Evolutionary conservation across 2,888 invertebrate genomes (phyloP).

Genomic region (Parnassius glacialis): DNA sequence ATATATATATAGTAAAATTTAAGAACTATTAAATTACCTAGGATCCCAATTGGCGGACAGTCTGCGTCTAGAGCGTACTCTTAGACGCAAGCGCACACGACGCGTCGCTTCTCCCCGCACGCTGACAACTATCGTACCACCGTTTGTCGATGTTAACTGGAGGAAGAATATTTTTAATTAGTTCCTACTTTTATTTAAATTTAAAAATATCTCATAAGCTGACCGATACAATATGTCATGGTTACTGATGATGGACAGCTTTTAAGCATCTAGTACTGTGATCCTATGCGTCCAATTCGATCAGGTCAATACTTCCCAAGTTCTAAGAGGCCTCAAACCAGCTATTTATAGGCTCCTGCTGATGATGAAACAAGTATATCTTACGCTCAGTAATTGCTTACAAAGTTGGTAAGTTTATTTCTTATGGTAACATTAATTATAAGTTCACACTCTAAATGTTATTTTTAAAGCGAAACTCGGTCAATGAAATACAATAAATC

Average conservation of each 20-base stretch:
- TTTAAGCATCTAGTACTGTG: too few relatives aligned
- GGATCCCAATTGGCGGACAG: slow-evolving; percentile 72
- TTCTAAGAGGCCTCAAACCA: too few relatives aligned
- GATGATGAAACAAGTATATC: too few relatives aligned
- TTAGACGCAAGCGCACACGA: slow-evolving; percentile 57
- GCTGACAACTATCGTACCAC: slow-evolving; percentile 63
- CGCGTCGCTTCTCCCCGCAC: slow-evolving; percentile 62
- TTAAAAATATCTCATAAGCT: too few relatives aligned
- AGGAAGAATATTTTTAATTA: slow-evolving; percentile 20
- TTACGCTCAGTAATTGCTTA: slow-evolving; percentile 12
- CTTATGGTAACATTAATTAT: slow-evolving; percentile 8
- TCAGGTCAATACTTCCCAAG: too few relatives aligned
- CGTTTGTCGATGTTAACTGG: slow-evolving; percentile 56
- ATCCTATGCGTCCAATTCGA: too few relatives aligned
- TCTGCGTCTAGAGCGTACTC: slow-evolving; percentile 61
- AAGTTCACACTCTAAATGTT: slow-evolving; percentile 5
- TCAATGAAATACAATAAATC: slow-evolving; percentile 12
- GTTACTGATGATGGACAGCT: too few relatives aligned
- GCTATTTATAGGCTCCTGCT: too few relatives aligned
- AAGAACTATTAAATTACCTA: slow-evolving; percentile 44
- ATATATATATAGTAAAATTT: too few relatives aligned
- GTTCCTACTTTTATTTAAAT: too few relatives aligned
- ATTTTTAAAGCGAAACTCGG: slow-evolving; percentile 18
- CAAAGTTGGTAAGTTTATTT: slow-evolving; percentile 7
- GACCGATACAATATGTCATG: too few relatives aligned